Evolutionary conservation across 2,888 invertebrate genomes (phyloP), one percentile per base, ranked within the genome.

Genomic region (Chouioia cunea): DNA sequence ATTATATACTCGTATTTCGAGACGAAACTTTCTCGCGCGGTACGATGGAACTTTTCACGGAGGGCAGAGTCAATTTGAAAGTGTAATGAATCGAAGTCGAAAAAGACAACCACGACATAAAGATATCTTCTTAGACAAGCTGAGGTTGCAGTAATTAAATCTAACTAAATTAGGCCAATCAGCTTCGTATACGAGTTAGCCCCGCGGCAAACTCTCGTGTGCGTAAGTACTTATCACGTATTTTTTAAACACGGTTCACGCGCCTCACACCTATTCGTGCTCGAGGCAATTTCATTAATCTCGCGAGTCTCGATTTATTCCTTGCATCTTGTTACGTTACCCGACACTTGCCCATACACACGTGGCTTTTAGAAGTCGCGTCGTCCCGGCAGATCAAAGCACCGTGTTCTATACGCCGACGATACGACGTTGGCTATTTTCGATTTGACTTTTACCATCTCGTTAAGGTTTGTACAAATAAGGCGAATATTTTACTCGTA

Each of bases 231-330:
- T 16, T 56, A 12, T 18, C 16, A 2, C 43, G 56, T 36, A 2
- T 75, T 73, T 75, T 76, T 70, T 75, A 73, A 71, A 66, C 70
- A 71, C 74, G 73, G 76, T 76, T 71, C 74, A 63, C 74, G 70
- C 64, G 73, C 59, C 70, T 78, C 79, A 79, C 82, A 81, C 79
- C 79, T 79, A 53, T 20, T 4, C 20, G 54, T 79, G 81, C 84
- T 81, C 78, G 75, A 71, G 81, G 82, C 79, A 77, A 79, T 82
- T 85, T 82, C 83, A 83, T 85, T 84, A 85, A 84, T 85, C 84
- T 83, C 80, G 14, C 22, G 36, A 22, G n/a, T 82, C 82, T 81
- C 81, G 81, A 82, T 83, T 84, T 83, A 82, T 83, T 83, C 81
- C 47, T 81, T 83, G 65, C 57, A 52, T 60, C 70, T 70, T n/a